phyloP scores from a whole-genome alignment of 1,140 invertebrate species.

The Hyles vespertilio region DNA sequence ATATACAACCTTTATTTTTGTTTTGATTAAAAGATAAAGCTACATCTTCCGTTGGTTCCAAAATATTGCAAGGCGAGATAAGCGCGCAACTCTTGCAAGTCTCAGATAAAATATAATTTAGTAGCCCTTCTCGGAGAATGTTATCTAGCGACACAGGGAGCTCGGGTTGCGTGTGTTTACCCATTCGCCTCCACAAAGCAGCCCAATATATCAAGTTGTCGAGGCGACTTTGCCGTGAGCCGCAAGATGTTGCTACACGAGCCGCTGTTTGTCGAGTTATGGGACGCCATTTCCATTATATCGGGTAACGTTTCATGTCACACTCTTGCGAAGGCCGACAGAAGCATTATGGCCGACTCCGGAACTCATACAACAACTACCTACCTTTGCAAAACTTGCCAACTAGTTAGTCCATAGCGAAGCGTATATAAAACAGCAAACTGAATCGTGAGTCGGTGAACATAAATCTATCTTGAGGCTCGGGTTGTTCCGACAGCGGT shows the following conservation, averaged over 20 bases:
- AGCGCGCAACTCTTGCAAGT: conserved; percentile 19
- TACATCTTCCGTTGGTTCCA: background rate
- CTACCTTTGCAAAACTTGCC: too few relatives aligned
- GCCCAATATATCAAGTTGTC: conserved; percentile 69
- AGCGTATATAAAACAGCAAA: background rate
- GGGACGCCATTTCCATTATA: conserved; percentile 30
- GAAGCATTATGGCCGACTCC: too few relatives aligned
- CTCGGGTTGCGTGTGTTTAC: conserved; percentile 52
- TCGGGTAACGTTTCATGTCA: conserved; percentile 11
- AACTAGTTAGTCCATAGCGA: background rate
- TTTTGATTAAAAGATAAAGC: too few relatives aligned
- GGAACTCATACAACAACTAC: too few relatives aligned
- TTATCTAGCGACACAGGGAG: conserved; percentile 37
- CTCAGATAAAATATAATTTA: conserved; percentile 63
- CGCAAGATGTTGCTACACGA: conserved; percentile 52
- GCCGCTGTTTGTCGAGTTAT: conserved; percentile 54
- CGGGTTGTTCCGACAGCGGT: conserved; percentile 34
- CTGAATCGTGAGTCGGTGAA: background rate
- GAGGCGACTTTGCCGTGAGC: conserved; percentile 44
- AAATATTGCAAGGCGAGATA: conserved; percentile 14
- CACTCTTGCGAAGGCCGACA: too few relatives aligned
- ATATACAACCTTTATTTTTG: too few relatives aligned
- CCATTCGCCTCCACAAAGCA: conserved; percentile 55
- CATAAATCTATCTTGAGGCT: conserved; percentile 22
- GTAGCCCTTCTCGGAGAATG: conserved; percentile 38